Evolutionary conservation across 64 coral and sea anemone genomes (phyloP).

Genomic region (Pocillopora damicornis): DNA sequence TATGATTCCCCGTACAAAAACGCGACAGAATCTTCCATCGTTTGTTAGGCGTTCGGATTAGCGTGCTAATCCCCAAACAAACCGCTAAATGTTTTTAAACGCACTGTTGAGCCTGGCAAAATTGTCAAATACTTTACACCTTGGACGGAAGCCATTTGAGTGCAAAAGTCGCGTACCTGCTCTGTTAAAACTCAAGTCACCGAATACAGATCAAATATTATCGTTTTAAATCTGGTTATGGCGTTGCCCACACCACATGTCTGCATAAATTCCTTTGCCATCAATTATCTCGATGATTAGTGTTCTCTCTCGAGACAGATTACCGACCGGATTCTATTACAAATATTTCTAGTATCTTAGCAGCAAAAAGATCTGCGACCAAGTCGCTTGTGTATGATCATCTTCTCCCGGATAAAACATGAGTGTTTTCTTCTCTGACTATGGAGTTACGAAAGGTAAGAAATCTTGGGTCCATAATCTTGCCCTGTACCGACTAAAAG

Average conservation of each 20-base stretch:
- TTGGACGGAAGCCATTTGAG: neutral
- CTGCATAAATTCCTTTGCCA: neutral
- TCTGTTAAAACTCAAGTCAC: neutral
- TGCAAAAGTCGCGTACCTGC: neutral
- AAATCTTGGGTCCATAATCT: neutral
- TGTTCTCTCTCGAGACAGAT: neutral
- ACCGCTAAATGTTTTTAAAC: neutral
- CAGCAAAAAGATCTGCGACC: neutral
- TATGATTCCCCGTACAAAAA: neutral
- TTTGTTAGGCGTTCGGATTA: constrained; percentile 11
- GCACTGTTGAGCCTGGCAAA: neutral
- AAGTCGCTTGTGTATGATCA: neutral
- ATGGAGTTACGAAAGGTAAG: constrained; percentile 7
- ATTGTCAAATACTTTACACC: neutral
- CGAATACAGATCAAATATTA: neutral
- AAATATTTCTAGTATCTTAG: neutral
- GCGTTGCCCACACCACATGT: too few species aligned
- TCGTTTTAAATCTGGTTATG: neutral
- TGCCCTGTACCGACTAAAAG: neutral
- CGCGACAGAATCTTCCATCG: neutral
- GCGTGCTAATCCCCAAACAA: neutral
- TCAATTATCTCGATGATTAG: constrained; percentile 2
- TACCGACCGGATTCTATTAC: constrained; percentile 3
- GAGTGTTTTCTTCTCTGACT: constrained; percentile 41
- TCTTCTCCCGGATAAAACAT: neutral